Percentiles rank a stretch among this genome's conserved stretches.
Conservation (phyloP, 2,797 vertebrate species). For the Valencia hispanica region DNA sequence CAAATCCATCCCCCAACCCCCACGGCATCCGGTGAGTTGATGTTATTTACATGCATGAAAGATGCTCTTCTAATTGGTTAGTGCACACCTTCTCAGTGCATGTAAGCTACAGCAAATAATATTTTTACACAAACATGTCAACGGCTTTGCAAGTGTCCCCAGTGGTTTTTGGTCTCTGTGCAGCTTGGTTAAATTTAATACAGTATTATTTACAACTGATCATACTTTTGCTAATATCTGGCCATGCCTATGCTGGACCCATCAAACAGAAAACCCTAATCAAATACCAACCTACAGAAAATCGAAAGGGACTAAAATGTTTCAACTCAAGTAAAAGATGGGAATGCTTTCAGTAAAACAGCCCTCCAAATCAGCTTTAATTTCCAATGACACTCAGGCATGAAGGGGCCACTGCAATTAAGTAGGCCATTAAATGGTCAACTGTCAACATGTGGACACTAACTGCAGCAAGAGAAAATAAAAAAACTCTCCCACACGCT, state of each 20-base stretch:
- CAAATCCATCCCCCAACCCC: constrained; percentile 43
- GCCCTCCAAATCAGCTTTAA: constrained; percentile 67
- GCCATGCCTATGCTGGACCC: background rate
- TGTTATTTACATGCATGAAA: constrained; percentile 80
- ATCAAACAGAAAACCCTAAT: constrained; percentile 30
- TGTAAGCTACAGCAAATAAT: constrained; percentile 51
- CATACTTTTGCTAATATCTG: constrained; percentile 16
- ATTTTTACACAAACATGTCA: constrained; percentile 41
- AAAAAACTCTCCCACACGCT: constrained; percentile 65
- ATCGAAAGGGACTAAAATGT: background rate
- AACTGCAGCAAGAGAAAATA: constrained; percentile 53
- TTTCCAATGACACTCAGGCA: constrained; percentile 74
- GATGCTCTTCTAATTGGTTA: constrained; percentile 77
- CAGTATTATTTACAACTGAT: constrained; percentile 69
- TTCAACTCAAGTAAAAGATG: constrained; percentile 16
- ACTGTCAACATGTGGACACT: constrained; percentile 84
- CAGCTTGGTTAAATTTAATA: constrained; percentile 75
- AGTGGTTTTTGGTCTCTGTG: constrained; percentile 71
- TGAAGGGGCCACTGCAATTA: constrained; percentile 79
- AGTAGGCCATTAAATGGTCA: constrained; percentile 82
- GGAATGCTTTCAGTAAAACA: constrained; percentile 18
- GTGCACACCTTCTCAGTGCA: constrained; percentile 68
- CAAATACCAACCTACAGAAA: constrained; percentile 28
- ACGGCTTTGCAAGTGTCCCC: constrained; percentile 68
- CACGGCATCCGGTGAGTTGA: constrained; percentile 68